Evolutionary conservation across 2,888 invertebrate genomes (phyloP).

Genomic region (Epirrhoe alternata): DNA sequence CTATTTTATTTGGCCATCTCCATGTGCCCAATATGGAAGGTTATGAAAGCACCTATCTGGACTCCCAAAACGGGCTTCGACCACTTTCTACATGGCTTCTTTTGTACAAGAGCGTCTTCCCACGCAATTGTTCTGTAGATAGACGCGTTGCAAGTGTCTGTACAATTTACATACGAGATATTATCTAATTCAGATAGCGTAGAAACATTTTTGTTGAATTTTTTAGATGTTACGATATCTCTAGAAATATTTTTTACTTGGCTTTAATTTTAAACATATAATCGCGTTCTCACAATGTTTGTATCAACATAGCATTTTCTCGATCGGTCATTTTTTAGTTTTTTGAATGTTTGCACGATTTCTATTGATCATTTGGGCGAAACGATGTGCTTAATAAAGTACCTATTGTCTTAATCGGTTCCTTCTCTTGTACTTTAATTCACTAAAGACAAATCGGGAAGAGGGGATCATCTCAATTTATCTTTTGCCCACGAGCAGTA

Average conservation of each 20-base stretch:
- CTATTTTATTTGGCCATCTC: slow-evolving; percentile 22
- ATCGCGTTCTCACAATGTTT: background rate
- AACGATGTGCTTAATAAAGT: background rate
- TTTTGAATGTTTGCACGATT: background rate
- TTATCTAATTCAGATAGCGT: slow-evolving; percentile 12
- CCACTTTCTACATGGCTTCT: slow-evolving; percentile 53
- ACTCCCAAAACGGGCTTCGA: slow-evolving; percentile 43
- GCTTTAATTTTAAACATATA: background rate
- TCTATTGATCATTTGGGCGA: background rate
- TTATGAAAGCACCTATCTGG: slow-evolving; percentile 57
- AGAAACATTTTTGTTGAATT: slow-evolving; percentile 8
- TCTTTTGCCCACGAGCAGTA: background rate
- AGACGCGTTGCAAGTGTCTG: slow-evolving; percentile 45
- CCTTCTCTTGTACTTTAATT: background rate
- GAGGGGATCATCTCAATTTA: background rate
- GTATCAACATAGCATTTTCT: background rate
- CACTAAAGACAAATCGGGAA: no score
- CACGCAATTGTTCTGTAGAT: slow-evolving; percentile 67
- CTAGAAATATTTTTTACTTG: background rate
- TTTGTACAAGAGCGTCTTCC: slow-evolving; percentile 66
- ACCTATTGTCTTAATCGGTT: background rate
- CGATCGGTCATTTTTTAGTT: background rate
- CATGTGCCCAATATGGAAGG: slow-evolving; percentile 41
- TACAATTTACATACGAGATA: slow-evolving; percentile 22
- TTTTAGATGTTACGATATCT: background rate